Evolutionary conservation across 2,113 vertebrate species (phyloP).

Genomic region (Dryoscopus gambensis): DNA sequence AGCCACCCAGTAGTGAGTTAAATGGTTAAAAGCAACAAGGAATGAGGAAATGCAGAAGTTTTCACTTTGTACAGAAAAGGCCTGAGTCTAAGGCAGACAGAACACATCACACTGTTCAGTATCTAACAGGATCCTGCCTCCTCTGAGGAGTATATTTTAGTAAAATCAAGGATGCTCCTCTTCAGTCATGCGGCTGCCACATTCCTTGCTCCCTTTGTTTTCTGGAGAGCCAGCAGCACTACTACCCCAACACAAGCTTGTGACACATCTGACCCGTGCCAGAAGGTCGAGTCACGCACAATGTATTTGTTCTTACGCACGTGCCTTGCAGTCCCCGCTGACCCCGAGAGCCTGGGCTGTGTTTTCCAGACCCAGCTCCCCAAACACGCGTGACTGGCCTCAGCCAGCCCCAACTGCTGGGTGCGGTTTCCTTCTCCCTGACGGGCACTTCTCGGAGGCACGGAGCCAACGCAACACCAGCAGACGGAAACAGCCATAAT

Average conservation of each 20-base stretch:
- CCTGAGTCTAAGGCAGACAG: not conserved
- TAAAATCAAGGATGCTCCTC: not conserved
- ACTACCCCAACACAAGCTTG: not conserved
- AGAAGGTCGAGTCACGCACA: not conserved
- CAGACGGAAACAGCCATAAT: not conserved
- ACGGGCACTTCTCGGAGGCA: not conserved
- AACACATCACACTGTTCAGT: fast-evolving
- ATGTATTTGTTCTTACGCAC: not conserved
- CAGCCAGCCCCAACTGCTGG: not conserved
- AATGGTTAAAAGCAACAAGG: not conserved
- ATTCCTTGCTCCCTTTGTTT: not conserved
- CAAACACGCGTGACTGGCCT: not conserved
- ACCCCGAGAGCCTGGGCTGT: not conserved
- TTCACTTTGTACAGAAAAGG: not conserved
- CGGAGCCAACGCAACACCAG: fast-evolving
- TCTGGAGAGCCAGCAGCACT: not conserved
- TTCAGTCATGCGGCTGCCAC: not conserved
- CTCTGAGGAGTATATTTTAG: not conserved
- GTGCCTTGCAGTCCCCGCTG: fast-evolving
- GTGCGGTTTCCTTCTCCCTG: not conserved
- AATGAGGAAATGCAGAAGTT: not conserved
- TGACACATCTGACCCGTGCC: not conserved
- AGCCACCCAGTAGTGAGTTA: fast-evolving
- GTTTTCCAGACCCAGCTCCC: not conserved
- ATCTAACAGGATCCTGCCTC: not conserved